phyloP scores from a whole-genome alignment of 2,888 invertebrate species.

The Dicycla oo region DNA sequence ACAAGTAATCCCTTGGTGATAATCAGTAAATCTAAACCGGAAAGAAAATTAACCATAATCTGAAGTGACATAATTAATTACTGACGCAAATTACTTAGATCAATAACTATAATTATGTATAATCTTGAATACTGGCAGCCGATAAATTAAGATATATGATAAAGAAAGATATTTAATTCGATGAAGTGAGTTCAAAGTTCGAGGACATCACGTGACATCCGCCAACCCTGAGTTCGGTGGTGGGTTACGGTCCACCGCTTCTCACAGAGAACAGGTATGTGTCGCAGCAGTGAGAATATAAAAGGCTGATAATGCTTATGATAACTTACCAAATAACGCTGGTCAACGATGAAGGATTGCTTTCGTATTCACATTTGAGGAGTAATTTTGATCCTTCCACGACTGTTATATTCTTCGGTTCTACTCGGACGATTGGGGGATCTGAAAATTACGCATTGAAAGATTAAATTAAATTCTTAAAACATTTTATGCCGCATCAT shows the following conservation, averaged over 20 bases:
- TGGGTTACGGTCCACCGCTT: not conserved
- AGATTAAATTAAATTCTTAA: not conserved
- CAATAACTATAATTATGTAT: slow-evolving; percentile 17
- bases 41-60: slow-evolving; percentile 23
- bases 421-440: slow-evolving; percentile 95
- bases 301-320: not conserved
- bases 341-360: slow-evolving; percentile 95
- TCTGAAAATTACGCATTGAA: slow-evolving; percentile 88
- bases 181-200: not conserved
- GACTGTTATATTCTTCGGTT: slow-evolving; percentile 94
- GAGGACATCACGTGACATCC: not conserved
- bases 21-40: slow-evolving; percentile 12
- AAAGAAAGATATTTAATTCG: not conserved
- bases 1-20: not conserved
- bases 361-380: slow-evolving; percentile 95
- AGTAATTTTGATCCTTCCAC: slow-evolving; percentile 94
- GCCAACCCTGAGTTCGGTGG: not conserved
- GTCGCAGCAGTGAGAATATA: not conserved
- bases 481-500: not conserved
- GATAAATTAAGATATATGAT: slow-evolving; percentile 13
- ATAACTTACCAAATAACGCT: slow-evolving; percentile 94
- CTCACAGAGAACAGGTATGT: too few species aligned
- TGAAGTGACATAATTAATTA: slow-evolving; percentile 12
- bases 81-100: not conserved
- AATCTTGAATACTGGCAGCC: not conserved